Conservation (phyloP, 2,797 vertebrate species). For the Anguilla pacifica region DNA sequence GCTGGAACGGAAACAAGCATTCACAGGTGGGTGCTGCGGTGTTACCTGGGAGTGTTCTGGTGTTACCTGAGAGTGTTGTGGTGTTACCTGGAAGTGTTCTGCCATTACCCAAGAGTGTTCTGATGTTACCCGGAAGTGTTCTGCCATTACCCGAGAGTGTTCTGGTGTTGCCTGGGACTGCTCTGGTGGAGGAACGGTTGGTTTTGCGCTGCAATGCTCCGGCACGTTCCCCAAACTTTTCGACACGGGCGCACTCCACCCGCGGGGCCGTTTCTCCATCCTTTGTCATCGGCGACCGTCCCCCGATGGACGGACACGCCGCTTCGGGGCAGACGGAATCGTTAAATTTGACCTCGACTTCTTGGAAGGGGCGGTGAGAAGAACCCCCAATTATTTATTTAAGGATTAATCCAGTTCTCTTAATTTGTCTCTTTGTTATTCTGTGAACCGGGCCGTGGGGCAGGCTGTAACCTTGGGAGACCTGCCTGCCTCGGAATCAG, state of each 20-base stretch:
- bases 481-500: constrained; percentile 7
- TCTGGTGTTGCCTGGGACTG: too few relatives aligned
- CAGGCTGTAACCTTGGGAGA: constrained; percentile 21
- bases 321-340: constrained; percentile 44
- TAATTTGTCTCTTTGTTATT: constrained; percentile 46
- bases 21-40: too few relatives aligned
- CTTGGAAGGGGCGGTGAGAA: constrained; percentile 25
- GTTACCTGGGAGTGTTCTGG: too few relatives aligned
- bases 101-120: too few relatives aligned
- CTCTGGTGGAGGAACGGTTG: too few relatives aligned
- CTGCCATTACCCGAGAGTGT: too few relatives aligned
- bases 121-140: too few relatives aligned
- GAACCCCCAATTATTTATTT: constrained; percentile 55
- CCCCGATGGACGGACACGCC: constrained; percentile 36
- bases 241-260: constrained; percentile 13
- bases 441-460: constrained; percentile 9
- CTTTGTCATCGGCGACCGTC: constrained; percentile 23
- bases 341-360: constrained; percentile 45
- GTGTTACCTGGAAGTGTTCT: too few relatives aligned
- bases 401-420: constrained; percentile 46
- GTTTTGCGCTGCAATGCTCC: not conserved
- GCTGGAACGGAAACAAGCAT: too few relatives aligned
- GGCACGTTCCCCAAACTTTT: not conserved
- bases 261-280: not conserved
- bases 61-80: too few relatives aligned